These are phyloP conservation scores for Empis stercorea DNA, from an alignment of 2,888 invertebrate species.

Conservation along the genomic window DNA sequence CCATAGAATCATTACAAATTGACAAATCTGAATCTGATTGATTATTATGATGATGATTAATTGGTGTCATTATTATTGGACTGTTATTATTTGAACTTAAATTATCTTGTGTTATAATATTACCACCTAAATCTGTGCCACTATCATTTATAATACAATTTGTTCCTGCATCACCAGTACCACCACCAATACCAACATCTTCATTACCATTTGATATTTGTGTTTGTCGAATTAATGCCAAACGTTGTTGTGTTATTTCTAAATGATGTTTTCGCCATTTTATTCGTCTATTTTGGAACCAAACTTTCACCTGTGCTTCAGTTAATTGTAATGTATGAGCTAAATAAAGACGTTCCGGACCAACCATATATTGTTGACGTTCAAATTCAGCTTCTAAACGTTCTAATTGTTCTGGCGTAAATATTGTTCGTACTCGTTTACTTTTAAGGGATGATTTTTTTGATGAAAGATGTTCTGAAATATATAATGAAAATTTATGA, in stretches of 20 bases:
- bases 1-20: conserved; percentile 35
- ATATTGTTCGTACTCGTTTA: conserved; percentile 88
- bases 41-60: neutral
- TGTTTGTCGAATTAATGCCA: conserved; percentile 43
- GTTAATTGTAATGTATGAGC: conserved; percentile 43
- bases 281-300: conserved; percentile 88
- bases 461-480: neutral
- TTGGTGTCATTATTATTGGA: neutral
- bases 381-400: conserved; percentile 89
- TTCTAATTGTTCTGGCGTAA: conserved; percentile 92
- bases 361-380: conserved; percentile 95
- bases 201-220: conserved; percentile 18
- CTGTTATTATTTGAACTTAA: neutral
- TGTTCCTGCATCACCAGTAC: neutral
- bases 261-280: conserved; percentile 87
- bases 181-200: conserved; percentile 4
- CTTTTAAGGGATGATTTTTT: conserved; percentile 42
- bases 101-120: neutral
- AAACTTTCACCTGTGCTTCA: conserved; percentile 64
- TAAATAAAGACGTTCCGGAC: conserved; percentile 82
- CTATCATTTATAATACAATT: neutral
- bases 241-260: conserved; percentile 78
- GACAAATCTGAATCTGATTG: conserved; percentile 31
- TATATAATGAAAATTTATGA: neutral
- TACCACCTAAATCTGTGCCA: neutral